Evolutionary conservation across 2,888 invertebrate species (phyloP).

Genomic region (Ditula angustiorana): DNA sequence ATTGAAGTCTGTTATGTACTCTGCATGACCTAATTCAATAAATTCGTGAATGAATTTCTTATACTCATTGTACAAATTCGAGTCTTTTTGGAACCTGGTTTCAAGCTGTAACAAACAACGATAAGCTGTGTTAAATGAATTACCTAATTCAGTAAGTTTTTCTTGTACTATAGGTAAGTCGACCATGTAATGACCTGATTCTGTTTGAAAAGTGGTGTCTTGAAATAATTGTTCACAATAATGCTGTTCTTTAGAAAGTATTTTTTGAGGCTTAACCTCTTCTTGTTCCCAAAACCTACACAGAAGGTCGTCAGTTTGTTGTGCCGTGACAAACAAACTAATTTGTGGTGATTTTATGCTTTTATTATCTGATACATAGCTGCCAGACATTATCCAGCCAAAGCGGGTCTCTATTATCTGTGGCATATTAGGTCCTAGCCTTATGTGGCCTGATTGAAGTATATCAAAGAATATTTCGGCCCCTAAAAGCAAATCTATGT

Average conservation of each 20-base stretch:
- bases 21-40: constrained; percentile 40
- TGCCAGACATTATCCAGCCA: constrained; percentile 39
- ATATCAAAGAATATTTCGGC: constrained; percentile 35
- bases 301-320: constrained; percentile 17
- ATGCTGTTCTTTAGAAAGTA: constrained; percentile 28
- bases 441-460: constrained; percentile 17
- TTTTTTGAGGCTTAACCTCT: constrained; percentile 8
- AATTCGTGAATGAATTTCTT: constrained; percentile 41
- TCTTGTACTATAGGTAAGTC: constrained; percentile 33
- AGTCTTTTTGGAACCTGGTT: constrained; percentile 36
- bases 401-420: constrained; percentile 29
- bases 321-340: background rate
- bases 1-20: constrained; percentile 33
- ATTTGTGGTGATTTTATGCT: background rate
- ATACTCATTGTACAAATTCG: constrained; percentile 29
- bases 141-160: constrained; percentile 31
- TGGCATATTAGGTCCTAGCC: constrained; percentile 32
- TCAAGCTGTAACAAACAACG: constrained; percentile 40
- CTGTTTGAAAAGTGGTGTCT: constrained; percentile 36
- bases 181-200: constrained; percentile 32
- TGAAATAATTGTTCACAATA: constrained; percentile 37
- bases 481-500: constrained; percentile 41
- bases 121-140: constrained; percentile 43
- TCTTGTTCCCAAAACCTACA: constrained; percentile 38
- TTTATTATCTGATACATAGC: background rate